Conservation (phyloP, 2,888 invertebrate species). For the Lycocerus yunnanus region DNA sequence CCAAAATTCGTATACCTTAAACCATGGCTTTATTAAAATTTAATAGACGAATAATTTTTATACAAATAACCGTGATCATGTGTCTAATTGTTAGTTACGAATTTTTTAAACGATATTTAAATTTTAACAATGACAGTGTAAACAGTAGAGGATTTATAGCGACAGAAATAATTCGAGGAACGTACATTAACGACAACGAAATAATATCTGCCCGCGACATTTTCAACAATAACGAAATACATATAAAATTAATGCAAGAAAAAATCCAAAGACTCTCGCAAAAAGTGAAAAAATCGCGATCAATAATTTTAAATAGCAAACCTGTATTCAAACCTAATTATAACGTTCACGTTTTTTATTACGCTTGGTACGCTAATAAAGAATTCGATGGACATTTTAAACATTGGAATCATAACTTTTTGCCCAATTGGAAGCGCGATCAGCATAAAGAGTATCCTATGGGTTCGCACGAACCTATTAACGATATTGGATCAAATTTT, state of each 20-base stretch:
- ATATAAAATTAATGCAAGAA: constrained; percentile 39
- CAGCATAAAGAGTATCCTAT: constrained; percentile 56
- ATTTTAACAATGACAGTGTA: not conserved
- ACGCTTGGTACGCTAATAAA: constrained; percentile 49
- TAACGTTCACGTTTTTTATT: constrained; percentile 51
- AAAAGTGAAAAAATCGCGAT: constrained; percentile 40
- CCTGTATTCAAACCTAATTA: constrained; percentile 41
- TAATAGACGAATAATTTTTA: constrained; percentile 3
- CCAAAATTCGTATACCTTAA: not conserved
- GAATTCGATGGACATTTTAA: constrained; percentile 45
- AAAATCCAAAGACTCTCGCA: constrained; percentile 42
- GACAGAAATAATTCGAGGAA: not conserved
- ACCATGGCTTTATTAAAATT: constrained; percentile 12
- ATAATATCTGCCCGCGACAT: constrained; percentile 10
- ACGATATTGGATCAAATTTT: constrained; percentile 60
- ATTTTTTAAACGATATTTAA: constrained; percentile 2
- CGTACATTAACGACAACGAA: not conserved
- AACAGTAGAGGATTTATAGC: not conserved
- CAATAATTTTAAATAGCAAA: constrained; percentile 39
- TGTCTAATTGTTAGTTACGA: not conserved
- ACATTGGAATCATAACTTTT: constrained; percentile 50
- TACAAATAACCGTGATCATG: not conserved
- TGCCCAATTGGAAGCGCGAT: constrained; percentile 49
- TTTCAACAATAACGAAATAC: constrained; percentile 35
- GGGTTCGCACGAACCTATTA: constrained; percentile 59